Evolutionary conservation across 2,797 vertebrate genomes (phyloP).

Genomic region (Echeneis naucrates): DNA sequence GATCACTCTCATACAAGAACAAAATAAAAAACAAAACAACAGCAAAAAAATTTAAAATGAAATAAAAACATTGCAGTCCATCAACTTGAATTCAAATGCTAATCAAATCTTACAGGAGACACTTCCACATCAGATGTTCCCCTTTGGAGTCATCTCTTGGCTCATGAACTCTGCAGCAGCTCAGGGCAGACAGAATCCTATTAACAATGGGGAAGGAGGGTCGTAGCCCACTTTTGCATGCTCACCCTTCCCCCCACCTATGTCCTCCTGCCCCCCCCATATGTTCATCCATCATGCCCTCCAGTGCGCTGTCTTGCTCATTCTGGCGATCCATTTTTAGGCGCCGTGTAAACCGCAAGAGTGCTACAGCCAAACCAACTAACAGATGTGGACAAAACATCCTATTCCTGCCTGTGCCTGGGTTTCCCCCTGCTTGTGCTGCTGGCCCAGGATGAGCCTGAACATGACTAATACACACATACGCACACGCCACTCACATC

Average conservation of each 20-base stretch:
- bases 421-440: constrained; percentile 79
- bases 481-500: constrained; percentile 66
- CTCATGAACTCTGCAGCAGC: constrained; percentile 68
- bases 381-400: constrained; percentile 81
- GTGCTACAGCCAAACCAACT: constrained; percentile 72
- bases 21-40: background rate
- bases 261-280: constrained; percentile 55
- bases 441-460: constrained; percentile 75
- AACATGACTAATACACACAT: constrained; percentile 80
- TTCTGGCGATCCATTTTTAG: constrained; percentile 76
- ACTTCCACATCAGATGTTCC: constrained; percentile 55
- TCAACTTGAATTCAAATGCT: constrained; percentile 56
- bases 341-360: constrained; percentile 68
- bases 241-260: constrained; percentile 65
- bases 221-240: constrained; percentile 73
- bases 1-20: constrained; percentile 15
- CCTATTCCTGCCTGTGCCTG: constrained; percentile 75
- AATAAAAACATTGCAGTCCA: constrained; percentile 22
- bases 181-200: constrained; percentile 78
- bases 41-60: constrained; percentile 22
- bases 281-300: constrained; percentile 64
- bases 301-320: constrained; percentile 55
- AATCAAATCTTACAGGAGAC: constrained; percentile 61
- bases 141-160: constrained; percentile 52
- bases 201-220: constrained; percentile 63